Base-by-base conservation (phyloP, 2,888 invertebrate genomes). In the Hypercompe scribonia region DNA sequence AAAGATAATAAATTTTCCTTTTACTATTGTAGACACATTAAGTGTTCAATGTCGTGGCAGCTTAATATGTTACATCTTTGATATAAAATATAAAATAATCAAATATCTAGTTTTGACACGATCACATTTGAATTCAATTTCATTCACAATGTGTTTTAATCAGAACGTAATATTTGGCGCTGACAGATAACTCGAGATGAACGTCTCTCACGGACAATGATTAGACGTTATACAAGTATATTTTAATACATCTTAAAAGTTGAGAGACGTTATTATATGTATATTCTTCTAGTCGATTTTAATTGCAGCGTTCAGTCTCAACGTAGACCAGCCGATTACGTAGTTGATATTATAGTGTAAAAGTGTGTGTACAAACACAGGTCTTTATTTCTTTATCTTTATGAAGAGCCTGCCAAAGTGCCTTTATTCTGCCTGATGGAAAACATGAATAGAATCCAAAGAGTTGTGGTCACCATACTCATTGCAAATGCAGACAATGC, bases 121-220 rank as follows among this genome's bases (percentile, higher is more conserved):
- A 68, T 54, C 64, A 66, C 39, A 66, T 74, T 76, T 71, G 73
- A 73, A 78, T 80, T 80, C 76, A 75, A 83, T 83, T 70, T 81
- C 75, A 70, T 67, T 54, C 68, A 81, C 82, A 83, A 83, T 81
- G 63, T 65, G 72, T 74, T 80, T 74, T 80, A 81, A 83, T 83
- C 83, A 83, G 75, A 75, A 75, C 73, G 67, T 77, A 74, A 81
- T 80, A 81, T 83, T 83, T 83, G 84, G 76, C 71, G 76, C 58
- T 83, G 84, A 81, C 83, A 83, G 83, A 77, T 69, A 58, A 75
- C 78, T 54, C 63, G 11, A 72, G 74, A 69, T 46, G 73, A 77
- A 72, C 65, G 28, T 58, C 68, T 67, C 73, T 74, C 24, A 74
- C 64, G 64, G 61, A 76, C 61, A 77, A 79, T 74, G 63, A 50